Evolutionary conservation across 2,113 vertebrate genomes (phyloP).

Genomic region (Toxostoma redivivum): DNA sequence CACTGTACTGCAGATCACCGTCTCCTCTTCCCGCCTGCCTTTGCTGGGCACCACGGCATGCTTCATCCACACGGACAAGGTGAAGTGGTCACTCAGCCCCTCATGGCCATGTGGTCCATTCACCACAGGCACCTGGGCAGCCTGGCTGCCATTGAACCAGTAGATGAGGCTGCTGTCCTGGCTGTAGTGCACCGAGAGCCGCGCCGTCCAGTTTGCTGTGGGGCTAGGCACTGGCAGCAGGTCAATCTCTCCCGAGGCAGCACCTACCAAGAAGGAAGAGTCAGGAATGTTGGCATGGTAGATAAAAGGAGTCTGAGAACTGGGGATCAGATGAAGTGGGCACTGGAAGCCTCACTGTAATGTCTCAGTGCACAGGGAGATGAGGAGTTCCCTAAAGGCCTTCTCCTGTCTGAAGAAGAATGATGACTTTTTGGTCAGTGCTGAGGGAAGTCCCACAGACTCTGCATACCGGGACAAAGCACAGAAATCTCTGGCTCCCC

Average conservation of each 20-base stretch:
- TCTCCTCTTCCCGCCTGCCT: constrained; percentile 90
- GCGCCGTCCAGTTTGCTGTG: constrained; percentile 89
- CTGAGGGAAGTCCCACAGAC: neutral
- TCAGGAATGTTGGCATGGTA: neutral
- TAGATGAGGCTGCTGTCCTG: constrained; percentile 96
- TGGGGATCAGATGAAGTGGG: neutral
- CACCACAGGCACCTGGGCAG: constrained; percentile 82
- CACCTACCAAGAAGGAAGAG: constrained; percentile 73
- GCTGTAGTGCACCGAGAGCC: constrained; percentile 91
- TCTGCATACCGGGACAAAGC: neutral
- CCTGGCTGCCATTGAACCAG: constrained; percentile 96
- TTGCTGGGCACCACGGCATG: constrained; percentile 82
- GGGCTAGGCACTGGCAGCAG: constrained; percentile 90
- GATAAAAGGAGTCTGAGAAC: neutral
- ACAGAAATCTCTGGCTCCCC: neutral
- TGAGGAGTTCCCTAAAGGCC: neutral
- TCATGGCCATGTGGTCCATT: constrained; percentile 52
- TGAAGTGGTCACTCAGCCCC: constrained; percentile 88
- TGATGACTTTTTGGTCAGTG: neutral
- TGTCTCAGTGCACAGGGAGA: neutral
- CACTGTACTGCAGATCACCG: constrained; percentile 90
- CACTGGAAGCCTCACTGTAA: neutral
- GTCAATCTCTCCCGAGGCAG: constrained; percentile 92
- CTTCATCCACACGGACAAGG: constrained; percentile 95
- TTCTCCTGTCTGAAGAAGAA: neutral